phyloP scores from a whole-genome alignment of 2,113 vertebrate genomes.

The Phrynocephalus versicolor region DNA sequence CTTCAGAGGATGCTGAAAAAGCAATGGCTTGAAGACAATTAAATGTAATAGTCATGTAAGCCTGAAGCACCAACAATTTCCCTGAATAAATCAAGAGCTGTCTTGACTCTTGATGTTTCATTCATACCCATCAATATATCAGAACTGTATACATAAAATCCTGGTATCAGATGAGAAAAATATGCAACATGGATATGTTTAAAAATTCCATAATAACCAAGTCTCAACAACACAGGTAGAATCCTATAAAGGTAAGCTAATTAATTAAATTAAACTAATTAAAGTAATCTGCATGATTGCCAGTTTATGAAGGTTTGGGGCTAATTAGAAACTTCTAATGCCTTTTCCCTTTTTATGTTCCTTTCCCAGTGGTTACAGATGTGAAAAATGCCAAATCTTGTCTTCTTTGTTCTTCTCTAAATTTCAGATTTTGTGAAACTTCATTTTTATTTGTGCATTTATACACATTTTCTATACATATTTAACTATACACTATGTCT shows the following conservation, averaged over 20 bases:
- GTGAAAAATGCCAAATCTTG: no score
- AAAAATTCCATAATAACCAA: background rate
- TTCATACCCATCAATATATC: background rate
- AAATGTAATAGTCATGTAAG: slow-evolving; percentile 9
- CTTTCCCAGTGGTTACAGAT: no score
- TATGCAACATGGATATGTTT: background rate
- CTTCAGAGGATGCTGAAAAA: slow-evolving; percentile 1
- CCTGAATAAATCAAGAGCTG: slow-evolving; percentile 6
- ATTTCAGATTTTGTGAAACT: no score
- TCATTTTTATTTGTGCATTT: no score
- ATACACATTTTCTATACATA: no score
- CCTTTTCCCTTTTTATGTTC: no score
- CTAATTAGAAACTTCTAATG: no score
- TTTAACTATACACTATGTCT: no score
- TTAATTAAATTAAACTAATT: background rate
- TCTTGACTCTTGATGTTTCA: slow-evolving; percentile 19
- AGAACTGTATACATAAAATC: slow-evolving; percentile 2
- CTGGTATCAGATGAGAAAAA: background rate
- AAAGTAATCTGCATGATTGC: background rate
- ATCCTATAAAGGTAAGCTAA: background rate
- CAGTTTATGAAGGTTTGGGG: background rate
- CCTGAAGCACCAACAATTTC: background rate
- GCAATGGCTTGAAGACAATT: slow-evolving; percentile 22
- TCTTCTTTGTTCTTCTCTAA: no score
- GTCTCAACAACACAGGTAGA: background rate